Percentiles rank a stretch among this genome's conserved stretches.
Conservation (phyloP, 2,888 invertebrate species). For the Volucella zonaria region DNA sequence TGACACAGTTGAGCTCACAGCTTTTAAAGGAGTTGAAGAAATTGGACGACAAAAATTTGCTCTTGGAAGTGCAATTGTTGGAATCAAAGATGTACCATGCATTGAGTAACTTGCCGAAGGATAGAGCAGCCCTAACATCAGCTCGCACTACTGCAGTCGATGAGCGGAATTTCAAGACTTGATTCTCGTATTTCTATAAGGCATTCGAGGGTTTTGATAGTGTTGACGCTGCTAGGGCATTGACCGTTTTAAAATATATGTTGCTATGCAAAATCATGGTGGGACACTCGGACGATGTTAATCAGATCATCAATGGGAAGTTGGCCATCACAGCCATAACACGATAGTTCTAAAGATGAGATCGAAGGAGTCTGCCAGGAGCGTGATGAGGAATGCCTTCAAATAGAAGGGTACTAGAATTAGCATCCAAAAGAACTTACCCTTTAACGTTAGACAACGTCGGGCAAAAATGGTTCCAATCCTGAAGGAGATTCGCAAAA, state of each 20-base stretch:
- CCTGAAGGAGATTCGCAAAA: no score
- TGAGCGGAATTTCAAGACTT: conserved; percentile 99
- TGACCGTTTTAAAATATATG: conserved; percentile 99
- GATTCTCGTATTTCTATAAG: conserved; percentile 99
- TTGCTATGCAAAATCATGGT: conserved; percentile 99
- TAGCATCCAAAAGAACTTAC: no score
- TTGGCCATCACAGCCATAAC: no score
- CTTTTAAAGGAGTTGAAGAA: conserved; percentile 98
- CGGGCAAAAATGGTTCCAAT: no score
- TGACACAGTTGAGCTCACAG: conserved; percentile 93
- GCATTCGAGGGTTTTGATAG: conserved; percentile 99
- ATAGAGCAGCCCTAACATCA: conserved; percentile 97
- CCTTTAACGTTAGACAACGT: no score
- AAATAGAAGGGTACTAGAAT: no score
- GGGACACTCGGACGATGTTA: conserved; percentile 97
- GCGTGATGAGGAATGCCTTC: no score
- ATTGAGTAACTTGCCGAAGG: conserved; percentile 97
- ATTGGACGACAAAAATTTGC: conserved; percentile 98
- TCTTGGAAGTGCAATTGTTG: conserved; percentile 98
- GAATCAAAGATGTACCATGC: conserved; percentile 99
- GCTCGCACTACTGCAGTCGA: conserved; percentile 99
- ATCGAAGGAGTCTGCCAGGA: no score
- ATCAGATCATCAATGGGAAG: conserved; percentile 97
- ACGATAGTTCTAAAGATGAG: no score
- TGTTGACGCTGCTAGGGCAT: conserved; percentile 94